Evolutionary conservation across 2,113 vertebrate species (phyloP), one percentile per base, ranked within the genome.

Genomic region (Plectropomus leopardus): DNA sequence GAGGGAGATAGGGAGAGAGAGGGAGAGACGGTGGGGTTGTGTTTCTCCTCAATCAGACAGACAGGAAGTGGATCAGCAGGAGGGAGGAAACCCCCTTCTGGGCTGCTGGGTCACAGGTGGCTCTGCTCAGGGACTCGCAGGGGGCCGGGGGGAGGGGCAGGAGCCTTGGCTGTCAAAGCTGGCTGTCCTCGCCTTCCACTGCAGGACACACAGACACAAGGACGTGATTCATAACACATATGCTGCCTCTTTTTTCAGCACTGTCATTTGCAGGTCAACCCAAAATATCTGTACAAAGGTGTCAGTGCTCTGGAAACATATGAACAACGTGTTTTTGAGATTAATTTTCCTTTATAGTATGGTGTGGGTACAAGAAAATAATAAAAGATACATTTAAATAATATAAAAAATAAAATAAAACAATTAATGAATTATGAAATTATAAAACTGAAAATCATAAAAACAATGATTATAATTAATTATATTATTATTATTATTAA

Each of bases 81-180:
- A 78, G 88, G 83, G 68, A 78, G 72, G 76, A 78, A 82, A 72
- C 76, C 89, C 84, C 84, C 85, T 78, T 86, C 82, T 82, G 84
- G 79, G 80, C 85, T 66, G 76, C 83, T 71, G 83, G 87, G 85
- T 92, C 92, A 84, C 94, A 89, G 91, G 88, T 92, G 91, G 90
- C 78, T 90, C 80, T 78, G 88, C 84, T 99, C 97, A 99, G 0
- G 98, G 98, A 4, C 96, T 97, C 21, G 96, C 93, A 21, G 98
- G 97, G 72, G 96, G 96, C 84, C 97, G 96, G 13, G 98, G 98
- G 23, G 97, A 99, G 10, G 98, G 97, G 84, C 98, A 98, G 42
- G 98, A 98, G 32, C 97, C 96, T 91, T 99, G 97, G 88, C 98
- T 99, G 96, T 99, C 98, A 51, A 99, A 97, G 92, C 98, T 99